Base-by-base conservation (phyloP, 2,888 invertebrate species). In the Xestobium rufovillosum region DNA sequence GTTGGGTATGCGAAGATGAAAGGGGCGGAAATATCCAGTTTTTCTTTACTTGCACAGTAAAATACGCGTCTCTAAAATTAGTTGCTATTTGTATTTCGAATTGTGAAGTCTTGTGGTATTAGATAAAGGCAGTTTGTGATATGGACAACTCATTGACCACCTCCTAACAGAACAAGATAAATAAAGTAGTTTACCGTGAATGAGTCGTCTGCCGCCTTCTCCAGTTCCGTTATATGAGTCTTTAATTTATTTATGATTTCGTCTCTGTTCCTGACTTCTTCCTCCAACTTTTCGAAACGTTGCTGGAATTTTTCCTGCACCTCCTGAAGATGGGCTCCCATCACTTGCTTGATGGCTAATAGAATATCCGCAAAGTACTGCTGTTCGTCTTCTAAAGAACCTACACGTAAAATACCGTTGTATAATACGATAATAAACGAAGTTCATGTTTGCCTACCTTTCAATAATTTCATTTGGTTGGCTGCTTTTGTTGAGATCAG, bases 361-460 rank as follows among this genome's bases (percentile, higher is more conserved):
- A 88, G 70, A 14, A 89, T 78, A 61, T 86, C 86, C 23, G 81
- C 79, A 58, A 86, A 80, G 66, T 83, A 85, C 60, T 86, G 86
- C 55, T 87, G 85, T 52, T 85, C 82, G 28, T 66, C 64, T 58
- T 80, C 79, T 37, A 77, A 62, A 15, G 77, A 74, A 44, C 76
- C 79, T 79, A 16, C 17, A 13, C n/a, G n/a, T n/a, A n/a, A n/a
- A n/a, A n/a, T n/a, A n/a, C n/a, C n/a, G n/a, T n/a, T n/a, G n/a
- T n/a, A n/a, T n/a, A n/a, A n/a, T n/a, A n/a, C n/a, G n/a, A n/a
- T n/a, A n/a, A n/a, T n/a, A n/a, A n/a, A n/a, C n/a, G n/a, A n/a
- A n/a, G n/a, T n/a, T n/a, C n/a, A n/a, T n/a, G n/a, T n/a, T n/a
- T n/a, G n/a, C 47, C 49, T 64, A 75, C 75, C 72, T 68, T 75